Evolutionary conservation across 2,888 invertebrate genomes (phyloP).

Genomic region (Drosophila sordidapex): DNA sequence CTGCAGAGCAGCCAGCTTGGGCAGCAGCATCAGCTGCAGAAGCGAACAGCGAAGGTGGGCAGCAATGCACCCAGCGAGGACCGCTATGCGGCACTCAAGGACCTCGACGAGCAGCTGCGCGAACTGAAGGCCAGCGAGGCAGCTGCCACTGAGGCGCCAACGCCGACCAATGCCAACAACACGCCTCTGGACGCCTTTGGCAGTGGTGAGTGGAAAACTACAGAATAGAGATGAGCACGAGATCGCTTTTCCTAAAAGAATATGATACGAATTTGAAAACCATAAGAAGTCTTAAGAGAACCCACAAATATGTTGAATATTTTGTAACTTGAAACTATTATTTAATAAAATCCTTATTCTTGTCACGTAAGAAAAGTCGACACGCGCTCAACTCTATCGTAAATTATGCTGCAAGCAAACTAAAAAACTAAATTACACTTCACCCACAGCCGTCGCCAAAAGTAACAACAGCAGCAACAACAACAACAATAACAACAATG

Average conservation of each 20-base stretch:
- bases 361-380: neutral
- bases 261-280: neutral
- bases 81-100: slow-evolving; percentile 97
- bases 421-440: slow-evolving; percentile 1
- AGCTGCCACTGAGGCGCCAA: slow-evolving; percentile 66
- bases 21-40: slow-evolving; percentile 44
- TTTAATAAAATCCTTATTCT: neutral
- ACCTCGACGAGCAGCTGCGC: slow-evolving; percentile 92
- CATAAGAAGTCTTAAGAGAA: neutral
- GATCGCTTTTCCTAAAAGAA: neutral
- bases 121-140: slow-evolving; percentile 83
- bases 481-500: slow-evolving; percentile 52
- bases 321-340: neutral
- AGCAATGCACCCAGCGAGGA: slow-evolving; percentile 88
- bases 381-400: neutral
- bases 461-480: slow-evolving; percentile 41
- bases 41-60: slow-evolving; percentile 39
- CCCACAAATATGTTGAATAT: neutral
- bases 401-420: neutral
- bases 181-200: slow-evolving; percentile 58
- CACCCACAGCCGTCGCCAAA: slow-evolving; percentile 14
- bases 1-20: slow-evolving; percentile 73
- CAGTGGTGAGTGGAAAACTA: slow-evolving; percentile 40
- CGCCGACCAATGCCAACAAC: slow-evolving; percentile 63
- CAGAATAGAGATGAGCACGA: slow-evolving; percentile 1